Evolutionary conservation across 2,888 invertebrate species (phyloP).

Genomic region (Drosophila pseudotakahashii): DNA sequence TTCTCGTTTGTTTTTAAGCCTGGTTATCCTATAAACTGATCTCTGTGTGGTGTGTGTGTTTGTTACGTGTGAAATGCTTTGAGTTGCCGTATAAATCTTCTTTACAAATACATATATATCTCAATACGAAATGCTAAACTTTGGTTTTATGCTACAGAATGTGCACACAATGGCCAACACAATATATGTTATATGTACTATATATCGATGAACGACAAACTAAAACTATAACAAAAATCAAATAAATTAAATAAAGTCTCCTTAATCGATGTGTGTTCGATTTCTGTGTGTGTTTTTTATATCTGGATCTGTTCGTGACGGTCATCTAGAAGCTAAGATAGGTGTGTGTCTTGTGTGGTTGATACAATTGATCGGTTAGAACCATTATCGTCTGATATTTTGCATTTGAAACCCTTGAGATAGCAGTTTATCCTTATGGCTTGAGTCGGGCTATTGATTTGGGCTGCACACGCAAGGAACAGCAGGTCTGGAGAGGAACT

Average conservation of each 20-base stretch:
- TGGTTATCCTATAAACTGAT: constrained; percentile 49
- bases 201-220: constrained; percentile 55
- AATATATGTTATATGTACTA: constrained; percentile 51
- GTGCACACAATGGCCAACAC: constrained; percentile 78
- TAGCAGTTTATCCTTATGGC: constrained; percentile 56
- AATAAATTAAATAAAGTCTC: constrained; percentile 48
- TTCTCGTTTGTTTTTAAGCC: constrained; percentile 25
- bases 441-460: constrained; percentile 44
- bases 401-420: constrained; percentile 72
- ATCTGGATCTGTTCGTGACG: background rate
- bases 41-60: constrained; percentile 15
- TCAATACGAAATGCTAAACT: constrained; percentile 79
- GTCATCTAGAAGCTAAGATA: constrained; percentile 21
- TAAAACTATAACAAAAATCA: constrained; percentile 67
- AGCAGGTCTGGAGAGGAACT: constrained; percentile 61
- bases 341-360: constrained; percentile 29
- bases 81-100: constrained; percentile 65
- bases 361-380: constrained; percentile 33
- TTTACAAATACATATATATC: constrained; percentile 72
- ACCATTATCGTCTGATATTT: constrained; percentile 39
- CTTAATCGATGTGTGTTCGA: constrained; percentile 47
- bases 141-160: constrained; percentile 78
- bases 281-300: constrained; percentile 27
- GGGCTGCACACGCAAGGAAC: constrained; percentile 46
- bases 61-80: constrained; percentile 60